Conservation (phyloP, 2,888 invertebrate genomes). For the Poecilobothrus nobilitatus region DNA sequence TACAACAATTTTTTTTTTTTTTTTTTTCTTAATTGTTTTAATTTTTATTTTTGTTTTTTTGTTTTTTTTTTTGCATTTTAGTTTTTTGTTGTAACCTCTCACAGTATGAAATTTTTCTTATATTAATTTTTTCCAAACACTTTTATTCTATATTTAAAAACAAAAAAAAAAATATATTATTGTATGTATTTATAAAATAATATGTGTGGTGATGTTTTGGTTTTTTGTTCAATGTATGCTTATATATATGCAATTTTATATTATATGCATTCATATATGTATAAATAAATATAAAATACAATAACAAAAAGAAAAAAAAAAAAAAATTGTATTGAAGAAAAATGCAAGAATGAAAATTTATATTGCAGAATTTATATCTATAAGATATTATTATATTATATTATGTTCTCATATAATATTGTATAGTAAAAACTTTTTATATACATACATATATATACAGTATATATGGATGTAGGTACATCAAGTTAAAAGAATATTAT, state of each 20-base stretch:
- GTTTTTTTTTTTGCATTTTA: no score
- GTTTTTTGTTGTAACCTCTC: not conserved
- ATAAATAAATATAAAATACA: not conserved
- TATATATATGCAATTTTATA: not conserved
- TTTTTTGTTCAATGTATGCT: not conserved
- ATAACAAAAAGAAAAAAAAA: not conserved
- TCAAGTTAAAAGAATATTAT: no score
- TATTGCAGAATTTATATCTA: not conserved
- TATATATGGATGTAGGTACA: no score
- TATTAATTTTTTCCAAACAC: not conserved
- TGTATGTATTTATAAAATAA: no score
- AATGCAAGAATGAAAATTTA: conserved; percentile 6
- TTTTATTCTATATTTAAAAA: not conserved
- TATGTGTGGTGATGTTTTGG: not conserved
- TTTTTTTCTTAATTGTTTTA: not conserved
- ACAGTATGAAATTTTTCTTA: not conserved
- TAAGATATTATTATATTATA: no score
- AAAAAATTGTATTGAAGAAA: not conserved
- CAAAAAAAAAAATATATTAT: no score
- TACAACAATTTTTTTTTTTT: not conserved
- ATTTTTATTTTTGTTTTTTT: no score
- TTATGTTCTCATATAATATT: no score
- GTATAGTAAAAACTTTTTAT: no score
- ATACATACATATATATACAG: no score
- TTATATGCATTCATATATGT: not conserved